Conservation (phyloP, 1,140 invertebrate genomes). For the Tetraneura akinire region DNA sequence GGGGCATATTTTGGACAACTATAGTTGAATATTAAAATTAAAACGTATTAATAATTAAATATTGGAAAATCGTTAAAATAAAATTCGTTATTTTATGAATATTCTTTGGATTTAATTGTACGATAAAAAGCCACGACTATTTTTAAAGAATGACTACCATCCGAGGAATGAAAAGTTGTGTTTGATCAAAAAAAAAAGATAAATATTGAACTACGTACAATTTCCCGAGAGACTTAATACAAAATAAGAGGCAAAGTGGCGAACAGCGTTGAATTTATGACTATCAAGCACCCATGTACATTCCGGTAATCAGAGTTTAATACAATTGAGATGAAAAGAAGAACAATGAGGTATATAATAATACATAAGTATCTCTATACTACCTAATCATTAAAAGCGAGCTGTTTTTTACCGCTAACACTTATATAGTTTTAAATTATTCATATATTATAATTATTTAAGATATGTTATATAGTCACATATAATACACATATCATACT, state of each 20-base stretch:
- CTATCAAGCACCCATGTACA: neutral
- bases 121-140: neutral
- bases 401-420: neutral
- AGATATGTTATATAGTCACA: neutral
- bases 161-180: neutral
- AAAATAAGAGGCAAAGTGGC: slow-evolving; percentile 26
- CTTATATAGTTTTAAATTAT: neutral
- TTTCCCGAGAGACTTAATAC: neutral
- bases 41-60: no score
- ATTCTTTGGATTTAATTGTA: slow-evolving; percentile 15
- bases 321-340: slow-evolving; percentile 14
- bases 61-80: no score
- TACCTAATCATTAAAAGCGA: neutral
- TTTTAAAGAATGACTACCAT: neutral
- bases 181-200: slow-evolving; percentile 30
- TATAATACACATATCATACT: no score
- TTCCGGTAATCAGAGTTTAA: slow-evolving; percentile 18
- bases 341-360: slow-evolving; percentile 16
- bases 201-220: slow-evolving; percentile 19
- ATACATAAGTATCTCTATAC: no score
- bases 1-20: no score
- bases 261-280: neutral
- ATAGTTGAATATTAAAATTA: no score
- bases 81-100: neutral
- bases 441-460: neutral